A percentile compares a stretch with the other conserved stretches of the same genome.
phyloP scores from a whole-genome alignment of 2,797 vertebrate species.

The Leptodactylus fallax region DNA sequence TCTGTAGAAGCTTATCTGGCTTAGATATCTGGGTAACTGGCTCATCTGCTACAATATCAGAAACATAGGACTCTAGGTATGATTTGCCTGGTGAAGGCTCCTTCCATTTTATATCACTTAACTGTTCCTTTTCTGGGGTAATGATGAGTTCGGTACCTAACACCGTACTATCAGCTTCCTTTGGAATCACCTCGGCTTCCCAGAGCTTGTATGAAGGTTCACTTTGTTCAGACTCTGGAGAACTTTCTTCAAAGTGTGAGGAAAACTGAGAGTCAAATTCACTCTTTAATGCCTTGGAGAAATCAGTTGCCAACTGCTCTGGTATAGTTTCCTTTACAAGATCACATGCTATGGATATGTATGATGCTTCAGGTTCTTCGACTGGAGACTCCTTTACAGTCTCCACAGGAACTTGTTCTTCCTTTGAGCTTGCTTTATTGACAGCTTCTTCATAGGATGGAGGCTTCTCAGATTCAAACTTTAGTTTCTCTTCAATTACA shows the following conservation, averaged over 20 bases:
- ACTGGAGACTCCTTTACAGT: slow-evolving; percentile 67
- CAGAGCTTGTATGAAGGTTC: slow-evolving; percentile 72
- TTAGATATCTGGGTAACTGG: slow-evolving; percentile 64
- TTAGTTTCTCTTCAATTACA: slow-evolving; percentile 77
- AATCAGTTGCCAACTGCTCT: slow-evolving; percentile 70
- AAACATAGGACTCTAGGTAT: slow-evolving; percentile 73
- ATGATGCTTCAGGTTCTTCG: slow-evolving; percentile 76
- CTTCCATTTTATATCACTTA: slow-evolving; percentile 63
- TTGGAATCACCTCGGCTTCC: slow-evolving; percentile 71
- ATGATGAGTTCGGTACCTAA: not conserved
- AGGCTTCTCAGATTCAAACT: slow-evolving; percentile 82
- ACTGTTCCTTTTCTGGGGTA: slow-evolving; percentile 59
- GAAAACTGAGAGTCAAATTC: slow-evolving; percentile 69
- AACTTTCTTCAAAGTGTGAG: slow-evolving; percentile 71
- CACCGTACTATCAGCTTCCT: slow-evolving; percentile 44
- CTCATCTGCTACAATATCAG: slow-evolving; percentile 54
- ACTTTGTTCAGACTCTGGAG: slow-evolving; percentile 72
- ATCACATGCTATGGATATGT: slow-evolving; percentile 88
- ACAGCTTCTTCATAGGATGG: slow-evolving; percentile 82
- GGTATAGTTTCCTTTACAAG: slow-evolving; percentile 88
- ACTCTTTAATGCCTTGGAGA: slow-evolving; percentile 67
- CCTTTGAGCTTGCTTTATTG: slow-evolving; percentile 72
- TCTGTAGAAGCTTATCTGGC: slow-evolving; percentile 74
- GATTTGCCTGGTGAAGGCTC: slow-evolving; percentile 68
- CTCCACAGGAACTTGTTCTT: slow-evolving; percentile 75